A percentile compares a stretch with the other conserved stretches of the same genome.
phyloP scores from a whole-genome alignment of 2,888 invertebrate species.

The Tortricodes alternella region DNA sequence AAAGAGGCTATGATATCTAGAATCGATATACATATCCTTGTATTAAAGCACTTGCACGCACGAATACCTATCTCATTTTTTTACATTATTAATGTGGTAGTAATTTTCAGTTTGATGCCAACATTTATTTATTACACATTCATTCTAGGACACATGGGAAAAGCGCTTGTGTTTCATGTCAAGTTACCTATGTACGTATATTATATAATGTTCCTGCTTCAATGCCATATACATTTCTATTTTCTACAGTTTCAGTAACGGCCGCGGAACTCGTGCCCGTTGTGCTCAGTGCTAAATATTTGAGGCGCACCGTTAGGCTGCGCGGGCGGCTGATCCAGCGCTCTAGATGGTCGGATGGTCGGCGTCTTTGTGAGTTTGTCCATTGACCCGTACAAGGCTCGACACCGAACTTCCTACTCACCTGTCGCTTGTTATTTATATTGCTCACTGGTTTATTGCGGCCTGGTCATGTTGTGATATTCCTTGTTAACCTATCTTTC shows the following conservation, averaged over 20 bases:
- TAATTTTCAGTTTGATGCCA: too few relatives aligned
- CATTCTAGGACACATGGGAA: too few relatives aligned
- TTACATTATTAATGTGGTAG: too few relatives aligned
- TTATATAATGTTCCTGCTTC: not conserved
- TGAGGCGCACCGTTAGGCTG: slow-evolving; percentile 64
- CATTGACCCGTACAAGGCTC: slow-evolving; percentile 73
- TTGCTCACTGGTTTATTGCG: slow-evolving; percentile 36
- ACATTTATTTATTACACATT: too few relatives aligned
- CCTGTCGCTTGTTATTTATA: slow-evolving; percentile 51
- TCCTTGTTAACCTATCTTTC: not conserved
- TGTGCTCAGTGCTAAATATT: slow-evolving; percentile 55
- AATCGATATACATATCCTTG: not conserved
- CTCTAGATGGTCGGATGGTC: slow-evolving; percentile 50
- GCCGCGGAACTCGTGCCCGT: slow-evolving; percentile 32
- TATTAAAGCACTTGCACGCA: too few relatives aligned
- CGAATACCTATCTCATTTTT: not conserved
- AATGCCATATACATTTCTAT: slow-evolving; percentile 11
- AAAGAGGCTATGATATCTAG: not conserved
- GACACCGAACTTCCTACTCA: slow-evolving; percentile 59
- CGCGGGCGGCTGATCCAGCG: slow-evolving; percentile 42
- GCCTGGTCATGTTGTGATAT: slow-evolving; percentile 5
- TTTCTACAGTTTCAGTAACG: slow-evolving; percentile 35
- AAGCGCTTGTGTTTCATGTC: too few relatives aligned
- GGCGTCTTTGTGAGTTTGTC: slow-evolving; percentile 68
- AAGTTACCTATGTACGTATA: not conserved